A percentile compares a stretch with the other conserved stretches of the same genome.
phyloP scores from a whole-genome alignment of 1,140 invertebrate genomes.

The Theocolax elegans region DNA sequence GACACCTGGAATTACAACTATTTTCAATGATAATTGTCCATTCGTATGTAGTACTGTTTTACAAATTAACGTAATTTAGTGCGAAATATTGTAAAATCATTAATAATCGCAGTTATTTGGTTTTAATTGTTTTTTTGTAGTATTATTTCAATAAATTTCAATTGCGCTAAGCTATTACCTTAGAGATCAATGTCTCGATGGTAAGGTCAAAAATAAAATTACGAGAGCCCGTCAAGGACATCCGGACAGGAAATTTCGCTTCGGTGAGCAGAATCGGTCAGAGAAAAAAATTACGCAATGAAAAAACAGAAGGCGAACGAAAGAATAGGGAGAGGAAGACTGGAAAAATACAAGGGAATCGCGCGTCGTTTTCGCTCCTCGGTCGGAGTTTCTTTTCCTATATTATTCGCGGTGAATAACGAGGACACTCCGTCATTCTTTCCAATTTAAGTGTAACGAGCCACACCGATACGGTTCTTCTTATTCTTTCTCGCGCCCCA shows the following conservation, averaged over 20 bases:
- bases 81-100: too few relatives aligned
- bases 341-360: neutral
- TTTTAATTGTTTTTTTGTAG: constrained; percentile 2
- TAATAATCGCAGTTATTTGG: too few relatives aligned
- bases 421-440: constrained; percentile 67
- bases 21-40: too few relatives aligned
- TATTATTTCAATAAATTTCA: neutral
- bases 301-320: constrained; percentile 4
- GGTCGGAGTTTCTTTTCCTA: constrained; percentile 57
- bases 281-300: neutral
- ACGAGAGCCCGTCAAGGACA: neutral
- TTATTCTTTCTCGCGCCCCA: constrained; percentile 61
- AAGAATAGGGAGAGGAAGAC: constrained; percentile 15
- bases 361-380: constrained; percentile 28
- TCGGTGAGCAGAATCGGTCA: constrained; percentile 43
- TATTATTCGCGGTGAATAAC: constrained; percentile 67
- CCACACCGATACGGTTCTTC: constrained; percentile 67
- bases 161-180: neutral
- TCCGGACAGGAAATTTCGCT: constrained; percentile 44
- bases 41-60: too few relatives aligned
- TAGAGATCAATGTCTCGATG: neutral
- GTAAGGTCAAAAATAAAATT: neutral
- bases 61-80: too few relatives aligned
- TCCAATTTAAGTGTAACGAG: constrained; percentile 69
- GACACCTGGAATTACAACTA: too few relatives aligned